Evolutionary conservation across 2,888 invertebrate genomes (phyloP).

Genomic region (Heteropelma amictum): DNA sequence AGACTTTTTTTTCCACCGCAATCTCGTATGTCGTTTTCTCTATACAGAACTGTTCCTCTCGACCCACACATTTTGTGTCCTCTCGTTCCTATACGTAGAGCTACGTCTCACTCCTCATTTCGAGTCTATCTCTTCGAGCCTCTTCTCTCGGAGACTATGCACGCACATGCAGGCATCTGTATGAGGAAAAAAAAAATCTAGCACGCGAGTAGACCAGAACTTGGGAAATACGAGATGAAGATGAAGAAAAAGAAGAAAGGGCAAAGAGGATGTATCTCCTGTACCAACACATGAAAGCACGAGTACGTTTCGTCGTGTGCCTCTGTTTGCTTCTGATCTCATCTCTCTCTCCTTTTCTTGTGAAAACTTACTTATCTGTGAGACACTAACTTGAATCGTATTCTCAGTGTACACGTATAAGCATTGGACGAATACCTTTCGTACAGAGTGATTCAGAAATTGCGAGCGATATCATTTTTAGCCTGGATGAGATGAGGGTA

Average conservation of each 20-base stretch:
- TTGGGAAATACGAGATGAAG: constrained; percentile 45
- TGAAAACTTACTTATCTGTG: neutral
- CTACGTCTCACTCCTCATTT: neutral
- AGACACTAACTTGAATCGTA: constrained; percentile 6
- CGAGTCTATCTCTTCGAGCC: constrained; percentile 25
- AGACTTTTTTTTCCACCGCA: constrained; percentile 35
- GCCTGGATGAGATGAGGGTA: too few species aligned
- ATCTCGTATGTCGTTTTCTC: constrained; percentile 33
- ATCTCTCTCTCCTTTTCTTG: constrained; percentile 4
- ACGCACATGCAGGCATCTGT: constrained; percentile 34
- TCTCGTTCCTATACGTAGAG: neutral
- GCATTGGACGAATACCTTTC: neutral
- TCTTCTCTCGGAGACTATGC: constrained; percentile 1
- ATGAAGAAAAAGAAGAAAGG: constrained; percentile 2
- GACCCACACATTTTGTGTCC: constrained; percentile 42
- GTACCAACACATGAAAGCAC: constrained; percentile 46
- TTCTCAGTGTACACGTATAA: neutral
- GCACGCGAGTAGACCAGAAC: constrained; percentile 43
- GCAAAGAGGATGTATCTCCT: constrained; percentile 22
- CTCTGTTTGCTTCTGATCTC: constrained; percentile 58
- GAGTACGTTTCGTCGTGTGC: constrained; percentile 54
- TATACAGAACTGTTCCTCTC: constrained; percentile 9
- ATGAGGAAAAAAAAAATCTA: constrained; percentile 12
- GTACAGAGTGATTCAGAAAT: neutral
- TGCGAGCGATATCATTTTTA: too few species aligned